Conservation (phyloP, 2,888 invertebrate genomes). For the Acronicta aceris region DNA sequence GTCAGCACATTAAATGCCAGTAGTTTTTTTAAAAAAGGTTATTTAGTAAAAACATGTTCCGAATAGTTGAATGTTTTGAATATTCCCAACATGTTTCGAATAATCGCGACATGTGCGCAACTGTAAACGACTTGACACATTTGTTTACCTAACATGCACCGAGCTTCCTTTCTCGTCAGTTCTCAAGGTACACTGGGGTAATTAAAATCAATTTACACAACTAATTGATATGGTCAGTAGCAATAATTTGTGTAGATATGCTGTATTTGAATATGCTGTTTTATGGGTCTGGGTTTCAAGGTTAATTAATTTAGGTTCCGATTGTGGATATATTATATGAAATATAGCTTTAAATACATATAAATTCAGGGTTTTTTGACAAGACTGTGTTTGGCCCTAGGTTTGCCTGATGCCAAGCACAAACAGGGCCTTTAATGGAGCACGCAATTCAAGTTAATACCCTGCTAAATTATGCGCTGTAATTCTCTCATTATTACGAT, state of each 20-base stretch:
- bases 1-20: no score
- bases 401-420: no score
- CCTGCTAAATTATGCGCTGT: no score
- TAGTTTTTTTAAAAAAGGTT: no score
- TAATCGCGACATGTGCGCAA: neutral
- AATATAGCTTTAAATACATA: no score
- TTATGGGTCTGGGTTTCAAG: constrained; percentile 15
- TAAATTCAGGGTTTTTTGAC: no score
- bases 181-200: constrained; percentile 43
- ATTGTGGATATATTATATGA: constrained; percentile 1
- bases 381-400: no score
- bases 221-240: constrained; percentile 26
- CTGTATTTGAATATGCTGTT: constrained; percentile 2
- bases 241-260: constrained; percentile 12
- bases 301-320: constrained; percentile 6
- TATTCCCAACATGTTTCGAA: neutral
- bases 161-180: constrained; percentile 47
- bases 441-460: no score
- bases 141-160: constrained; percentile 15
- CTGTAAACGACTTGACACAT: constrained; percentile 1
- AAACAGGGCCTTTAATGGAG: no score
- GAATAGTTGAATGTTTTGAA: no score
- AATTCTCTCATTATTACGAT: no score
- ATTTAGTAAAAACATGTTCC: no score
- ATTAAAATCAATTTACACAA: constrained; percentile 38